Percentiles rank a stretch among this genome's conserved stretches.
These are phyloP conservation scores for Capitulum mitella DNA, from an alignment of 2,888 invertebrate genomes.

Conservation along the genomic window DNA sequence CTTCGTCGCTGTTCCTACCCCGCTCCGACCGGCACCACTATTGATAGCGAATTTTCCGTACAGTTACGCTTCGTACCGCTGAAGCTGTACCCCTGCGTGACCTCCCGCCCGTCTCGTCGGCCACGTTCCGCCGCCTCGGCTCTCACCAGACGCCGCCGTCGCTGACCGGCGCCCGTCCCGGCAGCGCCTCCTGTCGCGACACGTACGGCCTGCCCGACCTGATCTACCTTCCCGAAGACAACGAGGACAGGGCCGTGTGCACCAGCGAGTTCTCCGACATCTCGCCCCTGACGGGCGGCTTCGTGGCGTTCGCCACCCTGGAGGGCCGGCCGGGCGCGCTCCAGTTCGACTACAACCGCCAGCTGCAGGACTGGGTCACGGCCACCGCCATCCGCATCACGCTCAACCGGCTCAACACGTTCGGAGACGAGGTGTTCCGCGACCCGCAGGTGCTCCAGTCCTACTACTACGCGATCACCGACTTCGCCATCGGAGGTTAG, in stretches of 20 bases:
- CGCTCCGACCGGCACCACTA: no score
- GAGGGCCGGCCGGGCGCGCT: slow-evolving; percentile 90
- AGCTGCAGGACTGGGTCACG: slow-evolving; percentile 79
- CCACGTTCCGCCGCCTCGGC: no score
- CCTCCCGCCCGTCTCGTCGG: background rate
- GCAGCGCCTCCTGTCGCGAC: slow-evolving; percentile 81
- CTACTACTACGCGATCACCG: slow-evolving; percentile 85
- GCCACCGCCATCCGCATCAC: slow-evolving; percentile 88
- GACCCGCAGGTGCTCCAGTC: slow-evolving; percentile 84
- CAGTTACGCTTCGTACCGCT: no score
- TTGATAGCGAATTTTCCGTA: no score
- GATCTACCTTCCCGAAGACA: slow-evolving; percentile 61
- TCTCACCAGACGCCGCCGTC: no score
- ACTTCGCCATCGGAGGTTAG: slow-evolving; percentile 54
- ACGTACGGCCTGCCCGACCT: slow-evolving; percentile 80
- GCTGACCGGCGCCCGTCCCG: no score
- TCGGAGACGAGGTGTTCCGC: slow-evolving; percentile 94
- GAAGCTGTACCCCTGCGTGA: no score
- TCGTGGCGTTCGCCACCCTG: slow-evolving; percentile 88
- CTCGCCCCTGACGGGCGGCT: slow-evolving; percentile 87
- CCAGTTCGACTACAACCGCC: slow-evolving; percentile 79
- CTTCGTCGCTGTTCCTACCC: no score
- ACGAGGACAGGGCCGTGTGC: slow-evolving; percentile 89
- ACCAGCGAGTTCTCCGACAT: slow-evolving; percentile 98
- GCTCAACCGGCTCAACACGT: slow-evolving; percentile 88